Conservation (phyloP, 1,140 invertebrate species). For the Drosophila guanche region DNA sequence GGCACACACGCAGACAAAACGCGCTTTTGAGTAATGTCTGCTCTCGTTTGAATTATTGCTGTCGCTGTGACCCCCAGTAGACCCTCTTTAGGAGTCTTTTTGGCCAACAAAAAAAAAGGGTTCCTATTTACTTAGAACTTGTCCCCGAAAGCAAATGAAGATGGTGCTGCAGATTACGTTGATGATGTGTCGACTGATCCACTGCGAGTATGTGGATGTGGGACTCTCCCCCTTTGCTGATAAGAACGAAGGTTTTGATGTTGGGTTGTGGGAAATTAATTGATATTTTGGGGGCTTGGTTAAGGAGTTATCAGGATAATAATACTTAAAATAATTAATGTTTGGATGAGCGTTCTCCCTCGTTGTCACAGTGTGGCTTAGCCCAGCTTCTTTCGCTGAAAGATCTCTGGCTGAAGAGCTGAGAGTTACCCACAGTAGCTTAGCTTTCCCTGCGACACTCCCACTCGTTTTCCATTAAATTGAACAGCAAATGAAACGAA, state of each 20-base stretch:
- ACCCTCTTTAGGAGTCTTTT: slow-evolving; percentile 28
- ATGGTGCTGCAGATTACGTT: slow-evolving; percentile 36
- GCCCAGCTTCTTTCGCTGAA: too few relatives aligned
- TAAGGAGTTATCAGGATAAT: too few relatives aligned
- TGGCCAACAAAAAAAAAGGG: slow-evolving; percentile 42
- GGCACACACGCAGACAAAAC: slow-evolving; percentile 18
- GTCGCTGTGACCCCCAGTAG: slow-evolving; percentile 49
- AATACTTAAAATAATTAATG: too few relatives aligned
- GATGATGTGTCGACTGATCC: slow-evolving; percentile 21
- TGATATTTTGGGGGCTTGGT: too few relatives aligned
- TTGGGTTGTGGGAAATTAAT: not conserved
- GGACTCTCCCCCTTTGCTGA: not conserved
- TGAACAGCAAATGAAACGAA: slow-evolving; percentile 15
- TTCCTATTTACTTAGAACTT: slow-evolving; percentile 46
- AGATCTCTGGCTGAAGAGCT: too few relatives aligned
- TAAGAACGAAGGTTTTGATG: slow-evolving; percentile 5
- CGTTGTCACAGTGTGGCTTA: too few relatives aligned
- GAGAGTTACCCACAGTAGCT: too few relatives aligned
- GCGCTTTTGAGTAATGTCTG: slow-evolving; percentile 70
- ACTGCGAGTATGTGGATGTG: not conserved
- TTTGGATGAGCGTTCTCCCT: too few relatives aligned
- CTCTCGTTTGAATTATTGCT: slow-evolving; percentile 78
- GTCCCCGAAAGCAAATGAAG: slow-evolving; percentile 9
- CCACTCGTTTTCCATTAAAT: too few relatives aligned
- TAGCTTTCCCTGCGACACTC: too few relatives aligned